Conservation (phyloP, 2,113 vertebrate genomes). For the Prunella fulvescens region DNA sequence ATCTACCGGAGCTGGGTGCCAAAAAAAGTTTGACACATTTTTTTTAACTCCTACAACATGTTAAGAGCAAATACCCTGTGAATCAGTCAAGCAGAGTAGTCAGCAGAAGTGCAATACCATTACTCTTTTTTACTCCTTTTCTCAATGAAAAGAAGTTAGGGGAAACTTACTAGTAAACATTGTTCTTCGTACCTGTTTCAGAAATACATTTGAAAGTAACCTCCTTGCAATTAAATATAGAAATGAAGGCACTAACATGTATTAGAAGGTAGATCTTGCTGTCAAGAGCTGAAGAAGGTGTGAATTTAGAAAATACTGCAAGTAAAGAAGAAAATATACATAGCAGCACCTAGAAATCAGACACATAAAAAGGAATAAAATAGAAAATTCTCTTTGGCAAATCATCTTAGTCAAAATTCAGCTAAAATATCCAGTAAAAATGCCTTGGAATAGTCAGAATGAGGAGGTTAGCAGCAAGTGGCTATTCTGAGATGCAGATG, state of each 20-base stretch:
- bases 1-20: slow-evolving; percentile 39
- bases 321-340: background rate
- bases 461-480: background rate
- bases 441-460: background rate
- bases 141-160: slow-evolving; percentile 17
- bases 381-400: background rate
- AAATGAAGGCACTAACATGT: background rate
- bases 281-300: background rate
- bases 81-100: slow-evolving; percentile 5
- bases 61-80: slow-evolving; percentile 29
- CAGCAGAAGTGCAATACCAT: background rate
- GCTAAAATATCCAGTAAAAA: background rate
- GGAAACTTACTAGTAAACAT: background rate
- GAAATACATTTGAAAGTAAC: background rate
- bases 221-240: background rate
- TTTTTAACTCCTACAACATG: slow-evolving; percentile 13
- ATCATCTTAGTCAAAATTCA: background rate
- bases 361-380: background rate
- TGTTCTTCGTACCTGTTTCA: background rate
- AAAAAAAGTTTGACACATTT: slow-evolving; percentile 27
- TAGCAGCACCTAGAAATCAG: background rate
- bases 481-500: background rate
- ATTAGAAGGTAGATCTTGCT: background rate
- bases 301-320: background rate
- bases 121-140: background rate